phyloP scores from a whole-genome alignment of 2,888 invertebrate species.

The Eutolmus rufibarbis region DNA sequence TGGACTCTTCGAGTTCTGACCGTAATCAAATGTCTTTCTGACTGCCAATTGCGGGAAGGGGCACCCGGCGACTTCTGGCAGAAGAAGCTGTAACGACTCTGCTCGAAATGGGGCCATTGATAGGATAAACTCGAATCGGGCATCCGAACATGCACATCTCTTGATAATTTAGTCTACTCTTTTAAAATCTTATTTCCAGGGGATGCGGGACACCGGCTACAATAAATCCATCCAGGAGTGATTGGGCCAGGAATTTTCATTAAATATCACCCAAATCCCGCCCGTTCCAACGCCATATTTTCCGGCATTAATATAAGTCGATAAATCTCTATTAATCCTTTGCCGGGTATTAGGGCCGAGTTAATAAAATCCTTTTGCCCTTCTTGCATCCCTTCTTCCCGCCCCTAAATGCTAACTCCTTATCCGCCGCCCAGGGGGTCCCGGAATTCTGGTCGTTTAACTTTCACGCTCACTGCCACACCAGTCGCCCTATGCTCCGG shows the following conservation, averaged over 20 bases:
- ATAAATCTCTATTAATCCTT: slow-evolving; percentile 39
- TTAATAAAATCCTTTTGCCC: slow-evolving; percentile 28
- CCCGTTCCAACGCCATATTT: slow-evolving; percentile 13
- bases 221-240: neutral
- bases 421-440: neutral
- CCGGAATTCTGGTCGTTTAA: neutral
- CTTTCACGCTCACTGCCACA: neutral
- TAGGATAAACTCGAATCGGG: neutral
- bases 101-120: neutral
- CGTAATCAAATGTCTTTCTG: neutral
- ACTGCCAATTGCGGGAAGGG: neutral
- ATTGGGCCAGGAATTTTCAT: neutral
- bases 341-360: slow-evolving; percentile 22
- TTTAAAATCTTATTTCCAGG: neutral
- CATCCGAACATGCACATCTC: neutral
- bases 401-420: neutral
- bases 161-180: neutral
- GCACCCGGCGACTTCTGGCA: neutral
- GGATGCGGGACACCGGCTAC: neutral
- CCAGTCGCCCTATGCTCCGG: neutral
- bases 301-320: slow-evolving; percentile 34
- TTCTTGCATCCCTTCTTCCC: neutral
- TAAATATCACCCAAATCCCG: neutral
- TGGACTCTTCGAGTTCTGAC: neutral
- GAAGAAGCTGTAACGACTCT: neutral